Evolutionary conservation across 2,888 invertebrate species (phyloP), one percentile per base, ranked within the genome.

Genomic region (Liposcelis brunnea): DNA sequence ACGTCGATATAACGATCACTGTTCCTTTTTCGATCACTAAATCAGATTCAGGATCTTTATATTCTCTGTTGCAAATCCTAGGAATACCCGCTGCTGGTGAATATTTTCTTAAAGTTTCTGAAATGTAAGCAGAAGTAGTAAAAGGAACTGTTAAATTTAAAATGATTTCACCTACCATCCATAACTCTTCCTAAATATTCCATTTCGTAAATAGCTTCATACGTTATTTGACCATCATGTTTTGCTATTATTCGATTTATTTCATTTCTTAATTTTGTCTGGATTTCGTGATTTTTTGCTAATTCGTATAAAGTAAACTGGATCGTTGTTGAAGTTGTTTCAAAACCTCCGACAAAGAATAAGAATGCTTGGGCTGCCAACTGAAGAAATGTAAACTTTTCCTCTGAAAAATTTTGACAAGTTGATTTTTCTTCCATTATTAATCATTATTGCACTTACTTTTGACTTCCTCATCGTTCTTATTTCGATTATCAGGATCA

Each of bases 1-100:
- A 66, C 45, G 70, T 65, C 2, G 74, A 72, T 51, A 75, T 66
- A 6, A 35, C 10, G 14, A 35, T 10, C 4, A 6, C 4, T 35
- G 5, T 10, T 10, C 35, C 35, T 16, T 35, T 35, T 35, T 35
- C 35, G 7, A 35, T 15, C 10, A 7, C 10, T 4, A 35, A 10
- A 15, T 14, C 10, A 6, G 35, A 15, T 5, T 6, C 10, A 5
- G 35, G 10, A 16, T 15, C 35, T 35, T 35, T 35, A 16, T 7
- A 35, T 35, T 35, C 35, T 5, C 5, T 14, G 16, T 35, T 35
- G 35, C 35, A 35, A 6, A 6, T 16, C 10, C 35, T 14, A 7
- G 14, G 14, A 14, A 35, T 4, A 10, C 5, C 10, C 4, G 15
- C 6, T 35, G 10, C 10, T 7, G 10, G 6, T 15, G 65, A 63